phyloP scores from a whole-genome alignment of 1,140 invertebrate species.

The Drosophila punjabiensis region DNA sequence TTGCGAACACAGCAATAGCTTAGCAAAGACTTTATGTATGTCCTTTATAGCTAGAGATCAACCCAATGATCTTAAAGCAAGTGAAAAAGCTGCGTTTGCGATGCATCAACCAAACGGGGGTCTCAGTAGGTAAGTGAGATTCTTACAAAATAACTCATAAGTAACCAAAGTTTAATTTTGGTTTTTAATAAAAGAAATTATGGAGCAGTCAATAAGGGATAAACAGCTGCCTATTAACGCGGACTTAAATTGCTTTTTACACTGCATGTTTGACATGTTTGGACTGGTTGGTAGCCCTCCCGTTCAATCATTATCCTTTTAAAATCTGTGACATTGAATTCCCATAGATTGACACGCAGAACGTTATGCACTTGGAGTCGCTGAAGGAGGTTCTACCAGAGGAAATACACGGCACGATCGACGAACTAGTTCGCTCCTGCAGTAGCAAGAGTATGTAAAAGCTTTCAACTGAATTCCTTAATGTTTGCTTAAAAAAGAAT shows the following conservation, averaged over 20 bases:
- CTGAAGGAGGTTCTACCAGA: constrained; percentile 64
- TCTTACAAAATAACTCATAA: background rate
- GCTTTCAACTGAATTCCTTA: background rate
- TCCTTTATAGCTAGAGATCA: constrained; percentile 44
- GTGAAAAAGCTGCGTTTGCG: constrained; percentile 58
- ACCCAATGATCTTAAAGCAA: constrained; percentile 56
- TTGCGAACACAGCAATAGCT: background rate
- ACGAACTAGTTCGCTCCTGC: constrained; percentile 44
- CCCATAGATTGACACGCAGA: constrained; percentile 64
- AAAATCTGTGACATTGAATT: background rate
- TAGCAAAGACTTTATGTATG: background rate
- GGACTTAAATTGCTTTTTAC: constrained; percentile 67
- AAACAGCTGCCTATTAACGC: constrained; percentile 47
- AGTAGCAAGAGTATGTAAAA: constrained; percentile 57
- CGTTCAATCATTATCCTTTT: too few species aligned
- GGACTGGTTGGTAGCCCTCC: constrained; percentile 54
- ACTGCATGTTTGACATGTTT: constrained; percentile 78
- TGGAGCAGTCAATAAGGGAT: constrained; percentile 19
- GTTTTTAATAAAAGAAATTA: constrained; percentile 10
- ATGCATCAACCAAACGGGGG: constrained; percentile 62
- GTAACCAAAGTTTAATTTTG: background rate
- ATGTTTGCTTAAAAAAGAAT: background rate
- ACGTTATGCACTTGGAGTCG: constrained; percentile 68
- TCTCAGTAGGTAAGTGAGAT: constrained; percentile 48
- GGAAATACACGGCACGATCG: constrained; percentile 52